A percentile compares a stretch with the other conserved stretches of the same genome.
Evolutionary conservation across 1,140 invertebrate species (phyloP).

Genomic region (Achatina immaculata): DNA sequence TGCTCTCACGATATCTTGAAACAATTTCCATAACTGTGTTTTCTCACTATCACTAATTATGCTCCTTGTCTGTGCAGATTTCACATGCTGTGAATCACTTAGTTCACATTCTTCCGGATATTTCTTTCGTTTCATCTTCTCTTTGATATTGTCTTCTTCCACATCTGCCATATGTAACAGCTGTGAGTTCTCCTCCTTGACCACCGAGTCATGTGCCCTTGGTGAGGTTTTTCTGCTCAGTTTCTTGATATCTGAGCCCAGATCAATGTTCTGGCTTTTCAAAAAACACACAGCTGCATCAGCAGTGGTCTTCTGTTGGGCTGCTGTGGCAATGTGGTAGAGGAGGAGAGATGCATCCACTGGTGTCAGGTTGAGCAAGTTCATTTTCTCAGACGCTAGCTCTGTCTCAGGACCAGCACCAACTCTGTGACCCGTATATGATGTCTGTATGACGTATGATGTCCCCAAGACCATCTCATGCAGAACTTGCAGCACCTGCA

Average conservation of each 20-base stretch:
- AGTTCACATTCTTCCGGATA: background rate
- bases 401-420: no score
- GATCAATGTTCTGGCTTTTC: background rate
- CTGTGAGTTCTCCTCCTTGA: background rate
- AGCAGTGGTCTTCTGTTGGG: background rate
- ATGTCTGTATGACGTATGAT: background rate
- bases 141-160: background rate
- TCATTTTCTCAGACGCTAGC: background rate
- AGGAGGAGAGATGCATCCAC: conserved; percentile 5
- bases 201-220: background rate
- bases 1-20: background rate
- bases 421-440: background rate
- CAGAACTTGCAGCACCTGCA: background rate
- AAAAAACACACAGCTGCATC: background rate
- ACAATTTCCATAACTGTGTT: background rate
- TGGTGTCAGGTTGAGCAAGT: background rate
- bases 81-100: background rate
- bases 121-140: no score
- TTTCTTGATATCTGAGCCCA: no score
- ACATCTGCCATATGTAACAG: background rate
- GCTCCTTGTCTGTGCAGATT: background rate
- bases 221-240: background rate
- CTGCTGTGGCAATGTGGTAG: background rate
- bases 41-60: background rate
- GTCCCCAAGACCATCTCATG: background rate